Conservation (phyloP, 2,113 vertebrate species). For the Galbula dea region DNA sequence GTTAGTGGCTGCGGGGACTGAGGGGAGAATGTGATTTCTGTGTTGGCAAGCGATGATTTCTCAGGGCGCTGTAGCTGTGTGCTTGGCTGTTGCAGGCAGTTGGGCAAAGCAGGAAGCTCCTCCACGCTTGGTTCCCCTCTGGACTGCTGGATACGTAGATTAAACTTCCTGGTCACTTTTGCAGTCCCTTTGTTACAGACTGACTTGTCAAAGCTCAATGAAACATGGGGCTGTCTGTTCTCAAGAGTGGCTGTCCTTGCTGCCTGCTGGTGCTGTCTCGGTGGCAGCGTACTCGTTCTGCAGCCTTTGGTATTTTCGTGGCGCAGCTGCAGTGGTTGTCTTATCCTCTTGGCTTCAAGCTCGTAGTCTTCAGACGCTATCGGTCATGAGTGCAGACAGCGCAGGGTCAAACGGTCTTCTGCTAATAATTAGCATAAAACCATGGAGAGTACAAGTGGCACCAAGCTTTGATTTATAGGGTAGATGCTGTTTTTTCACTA, state of each 20-base stretch:
- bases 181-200: not conserved
- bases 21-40: not conserved
- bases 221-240: not conserved
- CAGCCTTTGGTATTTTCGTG: slow-evolving; percentile 2
- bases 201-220: not conserved
- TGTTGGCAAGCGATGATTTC: not conserved
- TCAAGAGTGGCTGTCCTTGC: not conserved
- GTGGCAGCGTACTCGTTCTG: not conserved
- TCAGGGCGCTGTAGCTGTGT: not conserved
- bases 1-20: not conserved
- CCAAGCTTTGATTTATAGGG: not conserved
- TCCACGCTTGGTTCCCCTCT: not conserved
- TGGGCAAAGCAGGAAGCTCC: not conserved
- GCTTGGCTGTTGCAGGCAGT: not conserved
- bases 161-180: not conserved
- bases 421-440: not conserved
- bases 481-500: not conserved
- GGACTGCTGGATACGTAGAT: not conserved
- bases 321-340: not conserved
- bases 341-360: slow-evolving; percentile 19
- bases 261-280: slow-evolving; percentile 10
- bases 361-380: not conserved
- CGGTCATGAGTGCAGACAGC: slow-evolving; percentile 14
- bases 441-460: not conserved
- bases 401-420: not conserved